Evolutionary conservation across 2,113 vertebrate species (phyloP), one percentile per base, ranked within the genome.

Genomic region (Perca fluviatilis): DNA sequence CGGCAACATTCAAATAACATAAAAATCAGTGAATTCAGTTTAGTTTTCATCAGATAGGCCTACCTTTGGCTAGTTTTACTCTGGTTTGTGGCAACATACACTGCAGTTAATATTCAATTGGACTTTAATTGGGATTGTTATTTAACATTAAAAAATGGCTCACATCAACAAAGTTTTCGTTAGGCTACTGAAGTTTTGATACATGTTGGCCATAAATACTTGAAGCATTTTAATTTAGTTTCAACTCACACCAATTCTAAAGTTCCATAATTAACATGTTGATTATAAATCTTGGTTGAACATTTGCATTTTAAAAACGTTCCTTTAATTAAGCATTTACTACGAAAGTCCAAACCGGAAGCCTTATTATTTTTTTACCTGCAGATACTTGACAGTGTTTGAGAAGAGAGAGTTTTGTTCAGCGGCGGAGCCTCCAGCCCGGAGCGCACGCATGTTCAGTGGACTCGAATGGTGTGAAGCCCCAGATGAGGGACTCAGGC

Each of bases 401-500:
- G 36, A 80, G 73, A 67, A 40, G 51, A 81, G 86, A 80, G 85
- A 82, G 86, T 53, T 66, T 90, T 91, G 86, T 87, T 89, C 77
- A 27, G 63, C 83, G n/a, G 81, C 58, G 81, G 86, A 90, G 84
- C 70, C 85, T 87, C 63, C 88, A 86, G 81, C 77, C 77, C 56
- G 78, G 80, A 89, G 89, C 71, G 76, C 81, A 86, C 88, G 86
- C 91, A 90, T 90, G 93, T 93, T 87, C 91, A 86, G 62, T 88
- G 83, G 84, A 93, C 79, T 79, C 86, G 49, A 27, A 85, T 87
- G 90, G 88, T 82, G 86, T 10, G 83, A 86, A 90, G 86, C 86
- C 78, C 83, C 88, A 90, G 90, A 91, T 96, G 96, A 97, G 94
- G 93, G 83, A 94, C 86, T 76, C 89, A 74, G 93, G 89, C 92